Conservation (phyloP, 2,888 invertebrate species). For the Drosophila sordidapex region DNA sequence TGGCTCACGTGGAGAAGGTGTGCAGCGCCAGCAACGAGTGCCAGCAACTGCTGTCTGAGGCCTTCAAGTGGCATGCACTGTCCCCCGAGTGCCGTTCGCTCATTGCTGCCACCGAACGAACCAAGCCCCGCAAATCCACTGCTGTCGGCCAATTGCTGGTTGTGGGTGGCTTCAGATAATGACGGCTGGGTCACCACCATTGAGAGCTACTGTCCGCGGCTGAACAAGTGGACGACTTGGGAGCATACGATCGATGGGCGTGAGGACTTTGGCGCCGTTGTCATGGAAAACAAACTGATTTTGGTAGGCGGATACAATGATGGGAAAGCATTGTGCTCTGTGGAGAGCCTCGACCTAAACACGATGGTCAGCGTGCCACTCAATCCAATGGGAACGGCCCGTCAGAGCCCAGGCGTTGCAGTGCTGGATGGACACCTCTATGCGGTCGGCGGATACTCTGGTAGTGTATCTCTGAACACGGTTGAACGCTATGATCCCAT, state of each 20-base stretch:
- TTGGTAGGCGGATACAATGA: conserved; percentile 94
- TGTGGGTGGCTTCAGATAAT: conserved; percentile 87
- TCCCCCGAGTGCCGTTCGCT: conserved; percentile 91
- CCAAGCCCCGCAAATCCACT: conserved; percentile 93
- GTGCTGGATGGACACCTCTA: conserved; percentile 93
- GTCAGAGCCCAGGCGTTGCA: conserved; percentile 92
- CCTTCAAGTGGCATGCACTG: conserved; percentile 95
- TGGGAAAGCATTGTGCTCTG: conserved; percentile 85
- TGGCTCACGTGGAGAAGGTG: conserved; percentile 92
- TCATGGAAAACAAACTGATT: conserved; percentile 91
- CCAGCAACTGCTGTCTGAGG: conserved; percentile 95
- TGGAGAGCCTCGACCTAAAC: conserved; percentile 94
- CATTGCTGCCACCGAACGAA: conserved; percentile 90
- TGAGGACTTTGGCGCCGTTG: conserved; percentile 94
- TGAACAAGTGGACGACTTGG: conserved; percentile 84
- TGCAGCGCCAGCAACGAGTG: conserved; percentile 89
- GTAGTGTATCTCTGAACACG: conserved; percentile 94
- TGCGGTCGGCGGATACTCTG: conserved; percentile 96
- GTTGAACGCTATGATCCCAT: conserved; percentile 97
- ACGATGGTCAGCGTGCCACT: conserved; percentile 92
- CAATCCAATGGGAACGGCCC: conserved; percentile 95
- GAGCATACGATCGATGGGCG: conserved; percentile 85
- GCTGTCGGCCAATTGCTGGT: conserved; percentile 87
- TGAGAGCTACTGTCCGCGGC: conserved; percentile 89
- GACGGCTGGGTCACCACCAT: conserved; percentile 91